Evolutionary conservation across 2,797 vertebrate species (phyloP).

Genomic region (Karalla daura): DNA sequence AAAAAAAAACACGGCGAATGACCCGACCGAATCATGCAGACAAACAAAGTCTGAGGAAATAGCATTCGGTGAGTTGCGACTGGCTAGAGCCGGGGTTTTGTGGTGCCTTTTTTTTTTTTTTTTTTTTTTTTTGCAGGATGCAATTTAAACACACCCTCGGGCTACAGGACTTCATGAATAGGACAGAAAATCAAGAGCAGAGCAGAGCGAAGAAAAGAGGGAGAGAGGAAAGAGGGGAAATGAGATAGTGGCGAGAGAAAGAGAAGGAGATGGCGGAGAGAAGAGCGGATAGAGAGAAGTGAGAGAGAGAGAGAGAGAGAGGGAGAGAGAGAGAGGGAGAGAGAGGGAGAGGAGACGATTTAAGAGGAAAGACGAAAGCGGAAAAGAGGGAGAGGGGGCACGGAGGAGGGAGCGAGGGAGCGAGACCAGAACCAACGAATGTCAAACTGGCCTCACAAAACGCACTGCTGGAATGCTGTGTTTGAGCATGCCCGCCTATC

Average conservation of each 20-base stretch:
- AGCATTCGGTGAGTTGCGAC: constrained; percentile 73
- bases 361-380: constrained; percentile 42
- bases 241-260: constrained; percentile 70
- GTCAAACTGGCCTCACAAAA: constrained; percentile 48
- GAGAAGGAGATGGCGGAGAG: constrained; percentile 52
- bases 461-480: constrained; percentile 33
- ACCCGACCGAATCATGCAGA: constrained; percentile 59
- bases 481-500: constrained; percentile 25
- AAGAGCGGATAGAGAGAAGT: constrained; percentile 23
- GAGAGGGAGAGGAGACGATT: constrained; percentile 42
- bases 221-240: constrained; percentile 74
- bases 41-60: constrained; percentile 74
- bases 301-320: constrained; percentile 33
- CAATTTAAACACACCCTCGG: constrained; percentile 85
- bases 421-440: constrained; percentile 47
- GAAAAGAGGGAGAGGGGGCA: constrained; percentile 13
- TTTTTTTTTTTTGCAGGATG: constrained; percentile 77
- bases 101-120: constrained; percentile 70
- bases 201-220: constrained; percentile 69
- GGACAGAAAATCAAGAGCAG: constrained; percentile 83
- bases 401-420: constrained; percentile 25
- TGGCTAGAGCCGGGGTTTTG: constrained; percentile 74
- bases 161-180: constrained; percentile 81
- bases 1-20: constrained; percentile 44
- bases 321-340: constrained; percentile 24